These are phyloP conservation scores for Carcina quercana DNA, from an alignment of 2,888 invertebrate species.

Conservation along the genomic window DNA sequence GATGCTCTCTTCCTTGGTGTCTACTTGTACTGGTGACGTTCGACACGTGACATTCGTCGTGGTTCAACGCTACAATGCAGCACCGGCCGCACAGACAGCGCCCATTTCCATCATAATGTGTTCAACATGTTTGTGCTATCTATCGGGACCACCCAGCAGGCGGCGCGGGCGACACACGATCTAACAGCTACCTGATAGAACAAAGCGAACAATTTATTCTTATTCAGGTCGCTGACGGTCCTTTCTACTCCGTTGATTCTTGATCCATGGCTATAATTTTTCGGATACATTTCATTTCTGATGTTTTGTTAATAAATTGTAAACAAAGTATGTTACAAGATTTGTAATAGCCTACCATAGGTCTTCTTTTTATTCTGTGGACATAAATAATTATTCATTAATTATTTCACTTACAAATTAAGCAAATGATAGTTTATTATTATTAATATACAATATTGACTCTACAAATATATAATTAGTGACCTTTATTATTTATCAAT, in stretches of 20 bases:
- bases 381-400: no score
- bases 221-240: constrained; percentile 36
- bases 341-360: no score
- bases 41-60: constrained; percentile 53
- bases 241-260: constrained; percentile 19
- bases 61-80: constrained; percentile 45
- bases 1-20: constrained; percentile 12
- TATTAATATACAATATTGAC: no score
- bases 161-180: constrained; percentile 53
- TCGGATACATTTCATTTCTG: not conserved
- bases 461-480: no score
- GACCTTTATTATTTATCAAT: no score
- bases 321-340: no score
- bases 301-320: not conserved
- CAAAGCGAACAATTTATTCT: constrained; percentile 43
- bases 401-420: no score
- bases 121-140: constrained; percentile 65
- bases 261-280: constrained; percentile 2
- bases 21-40: constrained; percentile 23
- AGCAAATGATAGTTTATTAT: no score
- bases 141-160: constrained; percentile 66
- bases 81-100: constrained; percentile 40
- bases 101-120: constrained; percentile 68
- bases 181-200: constrained; percentile 61
- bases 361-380: no score